phyloP scores from a whole-genome alignment of 64 coral and sea anemone species.

The Montipora efflorescens region DNA sequence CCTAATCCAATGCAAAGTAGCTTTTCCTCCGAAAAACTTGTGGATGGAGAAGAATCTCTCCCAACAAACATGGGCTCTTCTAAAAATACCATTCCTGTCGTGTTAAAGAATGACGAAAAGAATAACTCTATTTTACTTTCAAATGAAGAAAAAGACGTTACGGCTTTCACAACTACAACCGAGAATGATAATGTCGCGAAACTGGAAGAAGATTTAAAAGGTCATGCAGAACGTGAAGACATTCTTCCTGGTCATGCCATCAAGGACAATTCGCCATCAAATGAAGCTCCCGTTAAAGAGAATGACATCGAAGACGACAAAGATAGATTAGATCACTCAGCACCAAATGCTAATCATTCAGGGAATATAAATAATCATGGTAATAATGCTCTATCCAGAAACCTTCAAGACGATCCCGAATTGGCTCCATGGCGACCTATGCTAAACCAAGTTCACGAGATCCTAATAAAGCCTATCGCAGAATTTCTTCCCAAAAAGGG shows the following conservation, averaged over 20 bases:
- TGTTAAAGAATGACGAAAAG: background rate
- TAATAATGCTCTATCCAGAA: background rate
- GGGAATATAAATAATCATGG: too few species aligned
- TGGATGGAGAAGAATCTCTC: background rate
- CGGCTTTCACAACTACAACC: background rate
- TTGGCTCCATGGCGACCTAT: slow-evolving; percentile 18
- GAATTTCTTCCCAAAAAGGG: background rate
- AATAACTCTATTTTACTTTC: background rate
- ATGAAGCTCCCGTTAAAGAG: background rate
- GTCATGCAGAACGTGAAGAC: background rate
- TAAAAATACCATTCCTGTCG: background rate
- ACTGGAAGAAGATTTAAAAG: background rate
- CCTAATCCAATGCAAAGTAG: too few species aligned
- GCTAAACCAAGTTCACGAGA: slow-evolving; percentile 4
- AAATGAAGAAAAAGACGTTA: background rate
- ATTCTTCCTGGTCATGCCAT: background rate
- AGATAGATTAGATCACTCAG: background rate
- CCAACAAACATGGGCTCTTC: background rate
- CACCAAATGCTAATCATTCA: background rate
- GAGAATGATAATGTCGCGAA: too few species aligned
- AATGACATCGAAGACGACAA: background rate
- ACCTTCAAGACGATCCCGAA: background rate
- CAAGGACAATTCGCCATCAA: background rate
- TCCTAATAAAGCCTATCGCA: slow-evolving; percentile 19
- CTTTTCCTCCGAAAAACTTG: background rate